These are phyloP conservation scores for Cirrhinus mrigala DNA, from an alignment of 2,797 vertebrate genomes.

Conservation along the genomic window DNA sequence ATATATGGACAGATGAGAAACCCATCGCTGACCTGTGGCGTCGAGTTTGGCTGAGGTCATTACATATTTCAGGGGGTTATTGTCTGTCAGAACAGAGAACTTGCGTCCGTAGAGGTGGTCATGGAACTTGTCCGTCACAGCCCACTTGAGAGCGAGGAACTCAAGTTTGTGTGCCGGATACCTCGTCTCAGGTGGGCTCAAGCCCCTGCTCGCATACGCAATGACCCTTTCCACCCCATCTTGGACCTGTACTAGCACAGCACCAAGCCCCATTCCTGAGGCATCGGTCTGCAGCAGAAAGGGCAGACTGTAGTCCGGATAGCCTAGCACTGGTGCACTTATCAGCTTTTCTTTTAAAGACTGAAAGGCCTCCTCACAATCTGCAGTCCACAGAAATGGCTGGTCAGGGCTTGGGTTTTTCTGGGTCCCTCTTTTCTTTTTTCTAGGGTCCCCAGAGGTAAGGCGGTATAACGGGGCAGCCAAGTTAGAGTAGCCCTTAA, in stretches of 20 bases:
- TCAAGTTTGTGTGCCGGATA: too few species aligned
- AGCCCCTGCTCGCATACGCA: too few species aligned
- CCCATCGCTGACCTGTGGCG: slow-evolving; percentile 55
- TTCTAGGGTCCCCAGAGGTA: background rate
- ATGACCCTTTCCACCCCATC: too few species aligned
- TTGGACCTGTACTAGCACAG: too few species aligned
- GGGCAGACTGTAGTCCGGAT: background rate
- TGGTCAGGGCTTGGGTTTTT: background rate
- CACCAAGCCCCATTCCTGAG: too few species aligned
- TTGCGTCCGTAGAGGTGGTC: slow-evolving; percentile 55
- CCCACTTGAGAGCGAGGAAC: slow-evolving; percentile 48
- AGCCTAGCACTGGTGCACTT: background rate
- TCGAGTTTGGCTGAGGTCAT: slow-evolving; percentile 56
- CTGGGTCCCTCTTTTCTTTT: background rate
- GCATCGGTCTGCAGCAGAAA: too few species aligned
- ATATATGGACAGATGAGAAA: slow-evolving; percentile 37
- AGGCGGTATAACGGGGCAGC: background rate
- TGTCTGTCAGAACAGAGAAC: slow-evolving; percentile 55
- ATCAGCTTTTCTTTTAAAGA: background rate
- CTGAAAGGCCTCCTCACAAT: background rate
- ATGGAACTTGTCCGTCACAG: slow-evolving; percentile 42
- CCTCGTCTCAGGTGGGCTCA: too few species aligned
- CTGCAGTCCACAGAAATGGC: background rate
- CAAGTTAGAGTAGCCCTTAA: background rate
- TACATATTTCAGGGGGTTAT: slow-evolving; percentile 59